Conservation (phyloP, 2,113 vertebrate genomes). For the Phrynosoma blainvillii region DNA sequence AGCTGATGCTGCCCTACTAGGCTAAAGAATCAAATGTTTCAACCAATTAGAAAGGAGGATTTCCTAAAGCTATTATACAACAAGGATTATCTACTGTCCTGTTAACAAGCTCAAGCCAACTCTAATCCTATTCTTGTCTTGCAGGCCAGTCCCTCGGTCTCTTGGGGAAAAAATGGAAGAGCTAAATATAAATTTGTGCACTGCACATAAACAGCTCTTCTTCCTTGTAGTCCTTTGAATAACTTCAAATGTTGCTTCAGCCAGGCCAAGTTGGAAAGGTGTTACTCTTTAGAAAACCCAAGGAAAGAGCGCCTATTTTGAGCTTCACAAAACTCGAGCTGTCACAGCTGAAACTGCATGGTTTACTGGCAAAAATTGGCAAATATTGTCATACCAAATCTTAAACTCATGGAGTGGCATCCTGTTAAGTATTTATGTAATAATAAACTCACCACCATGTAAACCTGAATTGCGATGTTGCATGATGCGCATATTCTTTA, state of each 20-base stretch:
- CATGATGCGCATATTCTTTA: too few species aligned
- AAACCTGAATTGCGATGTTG: too few species aligned
- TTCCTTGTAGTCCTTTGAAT: neutral
- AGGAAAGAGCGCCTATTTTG: too few species aligned
- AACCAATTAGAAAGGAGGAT: conserved; percentile 1
- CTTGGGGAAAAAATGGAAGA: neutral
- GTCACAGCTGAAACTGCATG: neutral
- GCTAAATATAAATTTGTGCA: accelerated
- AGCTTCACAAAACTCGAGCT: neutral
- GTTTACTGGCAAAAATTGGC: neutral
- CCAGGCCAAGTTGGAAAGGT: neutral
- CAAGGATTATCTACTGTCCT: conserved; percentile 25
- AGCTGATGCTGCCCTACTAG: accelerated
- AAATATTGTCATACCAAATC: neutral
- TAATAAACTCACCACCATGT: too few species aligned
- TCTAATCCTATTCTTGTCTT: conserved; percentile 8
- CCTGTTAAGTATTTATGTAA: neutral
- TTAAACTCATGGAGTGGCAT: neutral
- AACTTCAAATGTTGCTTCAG: too few species aligned
- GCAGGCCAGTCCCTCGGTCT: neutral
- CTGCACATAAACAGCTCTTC: accelerated
- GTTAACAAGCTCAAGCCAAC: conserved; percentile 20
- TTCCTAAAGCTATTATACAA: conserved; percentile 17
- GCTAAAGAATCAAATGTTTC: neutral
- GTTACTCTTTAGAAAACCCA: neutral